Evolutionary conservation across 1,140 invertebrate genomes (phyloP).

Genomic region (Drosophila novamexicana): DNA sequence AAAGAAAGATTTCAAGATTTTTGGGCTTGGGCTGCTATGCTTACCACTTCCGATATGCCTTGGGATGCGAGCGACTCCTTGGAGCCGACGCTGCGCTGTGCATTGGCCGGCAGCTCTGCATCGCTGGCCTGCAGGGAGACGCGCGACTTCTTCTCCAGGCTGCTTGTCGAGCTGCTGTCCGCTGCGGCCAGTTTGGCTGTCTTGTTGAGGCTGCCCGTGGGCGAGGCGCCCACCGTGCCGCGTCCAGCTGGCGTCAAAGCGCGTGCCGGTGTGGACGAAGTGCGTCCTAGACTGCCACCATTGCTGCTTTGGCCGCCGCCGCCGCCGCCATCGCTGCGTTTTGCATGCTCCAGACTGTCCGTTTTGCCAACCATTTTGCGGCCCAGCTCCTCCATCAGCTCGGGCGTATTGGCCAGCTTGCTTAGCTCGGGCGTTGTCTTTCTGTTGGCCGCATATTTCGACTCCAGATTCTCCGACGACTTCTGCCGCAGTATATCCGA

Average conservation of each 20-base stretch:
- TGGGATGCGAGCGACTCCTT: conserved; percentile 83
- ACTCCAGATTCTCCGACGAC: conserved; percentile 78
- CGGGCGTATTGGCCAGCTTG: conserved; percentile 74
- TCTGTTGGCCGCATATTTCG: conserved; percentile 68
- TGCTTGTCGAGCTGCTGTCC: conserved; percentile 79
- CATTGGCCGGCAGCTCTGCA: conserved; percentile 38
- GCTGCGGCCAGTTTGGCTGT: conserved; percentile 63
- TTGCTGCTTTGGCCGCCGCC: conserved; percentile 23
- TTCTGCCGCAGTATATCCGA: conserved; percentile 82
- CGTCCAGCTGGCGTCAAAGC: conserved; percentile 51
- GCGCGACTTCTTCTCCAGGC: conserved; percentile 79
- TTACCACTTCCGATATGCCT: conserved; percentile 82
- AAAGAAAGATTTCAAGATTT: too few species aligned
- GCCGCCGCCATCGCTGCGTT: conserved; percentile 55
- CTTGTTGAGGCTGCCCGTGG: conserved; percentile 73
- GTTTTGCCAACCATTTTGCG: conserved; percentile 79
- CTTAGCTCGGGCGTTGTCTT: conserved; percentile 81
- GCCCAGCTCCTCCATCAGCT: conserved; percentile 80
- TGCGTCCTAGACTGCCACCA: conserved; percentile 62
- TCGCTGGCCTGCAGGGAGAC: conserved; percentile 68
- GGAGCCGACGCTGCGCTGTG: conserved; percentile 67
- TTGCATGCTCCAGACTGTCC: conserved; percentile 76
- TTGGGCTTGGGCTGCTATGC: conserved; percentile 4
- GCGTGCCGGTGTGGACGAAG: conserved; percentile 61
- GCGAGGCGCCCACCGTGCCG: conserved; percentile 61